Conservation (phyloP, 2,113 vertebrate species). For the Ivindomyrus marchei region DNA sequence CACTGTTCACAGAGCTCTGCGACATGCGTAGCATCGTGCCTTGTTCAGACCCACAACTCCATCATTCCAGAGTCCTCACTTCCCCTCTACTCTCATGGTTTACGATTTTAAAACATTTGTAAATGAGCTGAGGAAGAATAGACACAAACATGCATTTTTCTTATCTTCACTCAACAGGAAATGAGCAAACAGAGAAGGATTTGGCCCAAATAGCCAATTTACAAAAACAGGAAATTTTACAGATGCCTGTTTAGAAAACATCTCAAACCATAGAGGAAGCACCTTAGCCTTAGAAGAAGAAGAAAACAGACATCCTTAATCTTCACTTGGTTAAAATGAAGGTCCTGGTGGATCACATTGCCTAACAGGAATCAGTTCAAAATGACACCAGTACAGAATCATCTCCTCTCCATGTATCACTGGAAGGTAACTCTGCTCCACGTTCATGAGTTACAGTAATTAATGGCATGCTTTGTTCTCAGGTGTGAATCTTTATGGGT, state of each 20-base stretch:
- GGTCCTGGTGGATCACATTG: too few relatives aligned
- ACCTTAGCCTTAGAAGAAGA: not conserved
- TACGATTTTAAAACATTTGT: not conserved
- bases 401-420: not conserved
- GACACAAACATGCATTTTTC: not conserved
- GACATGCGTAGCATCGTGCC: not conserved
- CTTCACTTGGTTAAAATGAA: not conserved
- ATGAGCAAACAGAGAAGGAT: not conserved
- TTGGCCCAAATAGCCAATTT: not conserved
- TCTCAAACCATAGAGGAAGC: not conserved
- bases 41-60: not conserved
- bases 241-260: not conserved
- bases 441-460: too few relatives aligned
- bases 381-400: not conserved
- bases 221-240: conserved; percentile 1
- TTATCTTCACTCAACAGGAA: not conserved
- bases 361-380: not conserved
- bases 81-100: not conserved
- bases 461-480: not conserved
- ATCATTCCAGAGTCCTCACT: not conserved
- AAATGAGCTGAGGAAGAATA: not conserved
- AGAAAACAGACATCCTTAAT: not conserved
- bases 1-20: not conserved
- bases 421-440: not conserved
- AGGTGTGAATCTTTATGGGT: not conserved